A percentile compares a stretch with the other conserved stretches of the same genome.
Evolutionary conservation across 1,140 invertebrate genomes (phyloP).

Genomic region (Cydia pomonella): DNA sequence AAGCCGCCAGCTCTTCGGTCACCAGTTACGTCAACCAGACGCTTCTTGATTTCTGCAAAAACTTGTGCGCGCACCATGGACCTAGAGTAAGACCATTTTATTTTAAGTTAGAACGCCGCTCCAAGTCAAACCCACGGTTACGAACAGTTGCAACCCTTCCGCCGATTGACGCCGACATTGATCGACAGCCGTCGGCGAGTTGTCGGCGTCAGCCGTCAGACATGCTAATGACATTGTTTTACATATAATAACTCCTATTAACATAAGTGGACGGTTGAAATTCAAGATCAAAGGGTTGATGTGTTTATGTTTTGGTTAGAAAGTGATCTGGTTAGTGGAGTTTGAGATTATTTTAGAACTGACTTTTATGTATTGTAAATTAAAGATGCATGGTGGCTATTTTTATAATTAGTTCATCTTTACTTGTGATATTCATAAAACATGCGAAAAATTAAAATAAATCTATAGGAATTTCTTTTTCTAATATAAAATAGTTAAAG

Average conservation of each 20-base stretch:
- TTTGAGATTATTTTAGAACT: background rate
- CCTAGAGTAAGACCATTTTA: too few relatives aligned
- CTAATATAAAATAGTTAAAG: too few relatives aligned
- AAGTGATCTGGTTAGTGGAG: background rate
- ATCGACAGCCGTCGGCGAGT: conserved; percentile 57
- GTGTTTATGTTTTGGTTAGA: conserved; percentile 32
- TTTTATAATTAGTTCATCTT: too few relatives aligned
- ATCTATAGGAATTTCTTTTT: too few relatives aligned
- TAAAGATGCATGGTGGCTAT: background rate
- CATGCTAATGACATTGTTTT: conserved; percentile 73
- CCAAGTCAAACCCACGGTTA: background rate
- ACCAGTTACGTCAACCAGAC: too few relatives aligned
- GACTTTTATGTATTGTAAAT: background rate
- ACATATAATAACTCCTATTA: conserved; percentile 73
- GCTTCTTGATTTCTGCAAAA: too few relatives aligned
- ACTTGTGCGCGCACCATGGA: too few relatives aligned
- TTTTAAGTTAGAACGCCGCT: too few relatives aligned
- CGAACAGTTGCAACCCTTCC: conserved; percentile 12
- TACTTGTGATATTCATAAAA: too few relatives aligned
- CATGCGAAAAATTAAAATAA: too few relatives aligned
- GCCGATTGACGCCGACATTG: conserved; percentile 55
- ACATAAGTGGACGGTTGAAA: conserved; percentile 41
- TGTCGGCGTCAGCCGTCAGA: conserved; percentile 49
- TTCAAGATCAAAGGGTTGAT: conserved; percentile 27
- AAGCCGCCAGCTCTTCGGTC: too few relatives aligned